Evolutionary conservation across 2,113 vertebrate species (phyloP), one percentile per base, ranked within the genome.

Genomic region (Sapajus apella): DNA sequence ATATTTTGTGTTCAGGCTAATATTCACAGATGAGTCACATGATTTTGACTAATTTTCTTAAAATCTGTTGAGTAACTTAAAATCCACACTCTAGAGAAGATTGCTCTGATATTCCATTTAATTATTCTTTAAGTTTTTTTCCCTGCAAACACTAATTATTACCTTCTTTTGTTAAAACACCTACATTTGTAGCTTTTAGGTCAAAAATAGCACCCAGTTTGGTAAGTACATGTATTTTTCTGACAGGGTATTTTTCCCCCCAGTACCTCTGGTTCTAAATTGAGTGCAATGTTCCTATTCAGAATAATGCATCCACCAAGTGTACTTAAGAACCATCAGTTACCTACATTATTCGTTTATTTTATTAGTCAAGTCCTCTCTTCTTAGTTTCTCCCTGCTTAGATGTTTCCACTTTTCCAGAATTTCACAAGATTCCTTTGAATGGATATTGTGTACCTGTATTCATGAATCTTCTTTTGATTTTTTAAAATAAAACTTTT

Each of bases 341-440:
- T 80, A 43, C 6, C 32, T 68, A 25, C 16, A 66, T 47, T 76
- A 90, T 81, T 72, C 18, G 16, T 85, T 79, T 95, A 82, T 73
- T 95, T 97, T 83, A 81, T 92, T 87, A 81, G n/a, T 70, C 23
- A 90, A 85, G 21, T 50, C 13, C 9, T 96, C n/a, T 86, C 79
- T 92, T 94, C 45, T 72, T 77, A 14, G 8, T 75, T 83, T 83
- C 55, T 75, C 92, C 37, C 32, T 58, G 61, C 43, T 37, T 85
- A 72, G 23, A 18, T 90, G 0, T 77, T 92, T 85, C 6, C 68
- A 20, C 40, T 87, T 94, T 76, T 17, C 0, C 4, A 82, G 30
- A 95, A 76, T 94, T 93, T 96, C 43, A 89, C 35, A 90, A 77
- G 56, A 40, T 64, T 83, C 37, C 35, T 96, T 96, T 91, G 37